Conservation (phyloP, 2,797 vertebrate species). For the Pempheris klunzingeri region DNA sequence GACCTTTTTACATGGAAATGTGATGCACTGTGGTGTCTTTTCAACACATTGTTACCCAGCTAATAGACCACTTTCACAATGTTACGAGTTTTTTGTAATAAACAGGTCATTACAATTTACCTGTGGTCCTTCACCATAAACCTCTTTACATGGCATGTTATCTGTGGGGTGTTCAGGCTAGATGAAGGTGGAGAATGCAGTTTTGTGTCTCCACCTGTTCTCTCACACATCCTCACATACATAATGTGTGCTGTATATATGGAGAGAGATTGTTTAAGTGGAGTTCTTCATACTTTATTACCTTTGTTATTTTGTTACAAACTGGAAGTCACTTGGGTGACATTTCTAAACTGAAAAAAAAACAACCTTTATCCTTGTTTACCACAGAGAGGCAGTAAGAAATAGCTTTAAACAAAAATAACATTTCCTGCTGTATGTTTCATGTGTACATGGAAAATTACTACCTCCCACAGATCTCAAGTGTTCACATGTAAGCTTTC, state of each 20-base stretch:
- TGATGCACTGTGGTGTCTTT: too few species aligned
- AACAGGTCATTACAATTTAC: not conserved
- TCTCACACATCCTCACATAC: not conserved
- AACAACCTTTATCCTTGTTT: not conserved
- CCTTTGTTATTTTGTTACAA: not conserved
- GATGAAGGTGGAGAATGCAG: not conserved
- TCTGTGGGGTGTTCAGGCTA: not conserved
- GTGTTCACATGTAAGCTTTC: not conserved
- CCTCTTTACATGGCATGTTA: not conserved
- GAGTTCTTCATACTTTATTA: not conserved
- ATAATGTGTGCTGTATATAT: not conserved
- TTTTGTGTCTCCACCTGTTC: not conserved
- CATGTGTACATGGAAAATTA: not conserved
- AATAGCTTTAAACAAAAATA: not conserved
- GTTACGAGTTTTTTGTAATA: not conserved
- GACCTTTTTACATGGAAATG: constrained; percentile 21
- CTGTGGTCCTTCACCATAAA: not conserved
- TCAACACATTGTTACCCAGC: not conserved
- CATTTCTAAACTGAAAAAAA: not conserved
- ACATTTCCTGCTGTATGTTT: not conserved
- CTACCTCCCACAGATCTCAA: not conserved
- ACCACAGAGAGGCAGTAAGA: not conserved
- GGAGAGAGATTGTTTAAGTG: not conserved
- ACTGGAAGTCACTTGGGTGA: not conserved
- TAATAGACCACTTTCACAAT: constrained; percentile 14